Evolutionary conservation across 2,888 invertebrate genomes (phyloP).

Genomic region (Epirrhoe tristata): DNA sequence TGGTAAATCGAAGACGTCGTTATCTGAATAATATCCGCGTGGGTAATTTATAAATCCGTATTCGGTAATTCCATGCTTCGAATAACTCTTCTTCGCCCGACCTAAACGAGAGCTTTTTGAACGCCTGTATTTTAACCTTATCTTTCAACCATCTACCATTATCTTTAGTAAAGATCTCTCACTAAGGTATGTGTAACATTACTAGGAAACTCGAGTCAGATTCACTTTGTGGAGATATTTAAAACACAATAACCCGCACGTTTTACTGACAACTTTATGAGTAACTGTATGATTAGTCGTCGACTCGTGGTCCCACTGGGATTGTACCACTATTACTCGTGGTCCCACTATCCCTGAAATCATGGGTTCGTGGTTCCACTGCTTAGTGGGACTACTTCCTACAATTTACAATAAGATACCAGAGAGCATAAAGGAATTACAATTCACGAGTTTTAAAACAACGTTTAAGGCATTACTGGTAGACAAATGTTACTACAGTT

Average conservation of each 20-base stretch:
- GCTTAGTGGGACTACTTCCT: no score
- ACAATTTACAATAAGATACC: no score
- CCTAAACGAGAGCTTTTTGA: conserved; percentile 1
- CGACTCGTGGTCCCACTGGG: no score
- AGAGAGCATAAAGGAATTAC: no score
- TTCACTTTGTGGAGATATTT: neutral
- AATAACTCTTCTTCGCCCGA: neutral
- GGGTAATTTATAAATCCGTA: conserved; percentile 5
- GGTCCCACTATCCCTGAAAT: no score
- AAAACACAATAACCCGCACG: neutral
- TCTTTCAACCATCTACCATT: no score
- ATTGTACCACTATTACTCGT: no score
- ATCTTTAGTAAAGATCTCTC: neutral
- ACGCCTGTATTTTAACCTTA: neutral
- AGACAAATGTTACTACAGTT: no score
- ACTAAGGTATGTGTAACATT: neutral
- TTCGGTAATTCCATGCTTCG: conserved; percentile 2
- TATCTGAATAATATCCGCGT: conserved; percentile 10
- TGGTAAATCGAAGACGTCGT: neutral
- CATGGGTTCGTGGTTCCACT: no score
- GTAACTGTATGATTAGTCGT: no score
- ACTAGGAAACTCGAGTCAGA: neutral
- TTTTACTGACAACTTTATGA: neutral
- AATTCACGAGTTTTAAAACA: no score
- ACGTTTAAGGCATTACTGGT: no score